These are phyloP conservation scores for Paguma larvata DNA, from an alignment of 2,797 vertebrate species.

Conservation along the genomic window DNA sequence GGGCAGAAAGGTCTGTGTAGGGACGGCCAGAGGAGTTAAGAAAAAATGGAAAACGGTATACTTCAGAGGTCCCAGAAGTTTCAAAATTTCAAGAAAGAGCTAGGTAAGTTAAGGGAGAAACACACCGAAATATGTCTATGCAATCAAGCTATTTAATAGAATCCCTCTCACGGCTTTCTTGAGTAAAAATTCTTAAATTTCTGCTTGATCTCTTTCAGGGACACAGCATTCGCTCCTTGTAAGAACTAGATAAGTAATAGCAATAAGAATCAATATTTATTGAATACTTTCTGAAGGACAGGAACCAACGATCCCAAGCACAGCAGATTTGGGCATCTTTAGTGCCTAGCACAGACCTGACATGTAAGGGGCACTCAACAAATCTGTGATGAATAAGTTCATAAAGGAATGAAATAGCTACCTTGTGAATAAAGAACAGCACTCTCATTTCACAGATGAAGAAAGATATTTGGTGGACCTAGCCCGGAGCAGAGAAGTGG, in stretches of 20 bases:
- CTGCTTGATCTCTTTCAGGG: neutral
- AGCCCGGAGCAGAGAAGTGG: neutral
- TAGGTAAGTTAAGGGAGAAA: neutral
- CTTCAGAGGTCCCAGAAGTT: neutral
- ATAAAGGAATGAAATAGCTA: neutral
- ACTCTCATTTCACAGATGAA: neutral
- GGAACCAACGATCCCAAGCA: neutral
- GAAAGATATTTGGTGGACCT: neutral
- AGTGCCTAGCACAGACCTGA: neutral
- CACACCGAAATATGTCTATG: neutral
- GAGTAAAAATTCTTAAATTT: neutral
- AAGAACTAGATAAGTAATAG: neutral
- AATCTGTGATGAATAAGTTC: neutral
- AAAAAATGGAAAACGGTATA: neutral
- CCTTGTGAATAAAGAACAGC: neutral
- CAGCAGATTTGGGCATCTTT: neutral
- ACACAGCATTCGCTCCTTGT: neutral
- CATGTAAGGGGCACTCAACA: accelerated
- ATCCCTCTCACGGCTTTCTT: neutral
- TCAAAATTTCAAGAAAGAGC: neutral
- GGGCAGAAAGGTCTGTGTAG: neutral
- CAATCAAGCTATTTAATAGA: neutral
- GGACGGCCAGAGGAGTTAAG: neutral
- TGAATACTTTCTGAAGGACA: slow-evolving; percentile 10
- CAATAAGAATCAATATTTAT: neutral